Evolutionary conservation across 2,113 vertebrate genomes (phyloP).

Genomic region (Poicephalus gulielmi): DNA sequence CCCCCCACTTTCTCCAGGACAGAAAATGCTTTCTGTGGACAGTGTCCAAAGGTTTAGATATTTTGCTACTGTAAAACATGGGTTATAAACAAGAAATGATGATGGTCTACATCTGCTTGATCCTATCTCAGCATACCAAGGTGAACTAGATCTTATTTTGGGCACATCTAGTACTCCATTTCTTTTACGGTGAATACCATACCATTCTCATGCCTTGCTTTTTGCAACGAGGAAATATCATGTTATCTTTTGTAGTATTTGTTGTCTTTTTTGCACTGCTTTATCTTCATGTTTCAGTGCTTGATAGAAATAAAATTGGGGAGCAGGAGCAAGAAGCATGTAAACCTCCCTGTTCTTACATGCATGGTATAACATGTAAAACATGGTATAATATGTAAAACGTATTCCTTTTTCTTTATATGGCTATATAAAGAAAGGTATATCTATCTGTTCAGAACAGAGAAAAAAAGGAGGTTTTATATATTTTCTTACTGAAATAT

Average conservation of each 20-base stretch:
- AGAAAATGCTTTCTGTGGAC: neutral
- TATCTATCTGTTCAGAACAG: neutral
- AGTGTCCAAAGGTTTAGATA: neutral
- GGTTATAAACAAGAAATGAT: neutral
- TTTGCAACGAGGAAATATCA: neutral
- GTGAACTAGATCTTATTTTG: neutral
- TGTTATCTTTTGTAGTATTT: neutral
- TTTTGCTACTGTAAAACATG: neutral
- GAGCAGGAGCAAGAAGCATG: neutral
- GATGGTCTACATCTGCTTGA: neutral
- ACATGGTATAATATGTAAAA: neutral
- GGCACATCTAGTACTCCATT: neutral
- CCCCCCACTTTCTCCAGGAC: neutral
- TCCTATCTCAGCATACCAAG: fast-evolving
- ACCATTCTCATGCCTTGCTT: neutral
- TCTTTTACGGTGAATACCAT: neutral
- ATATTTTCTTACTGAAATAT: neutral
- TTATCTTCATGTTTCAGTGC: neutral
- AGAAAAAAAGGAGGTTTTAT: neutral
- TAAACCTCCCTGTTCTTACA: neutral
- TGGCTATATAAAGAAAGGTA: neutral
- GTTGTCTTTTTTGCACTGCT: neutral
- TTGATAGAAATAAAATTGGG: neutral
- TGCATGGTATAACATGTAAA: neutral
- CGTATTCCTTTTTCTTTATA: neutral